A percentile compares a stretch with the other conserved stretches of the same genome.
Conservation (phyloP, 2,797 vertebrate genomes). For the Pelodytes ibericus region DNA sequence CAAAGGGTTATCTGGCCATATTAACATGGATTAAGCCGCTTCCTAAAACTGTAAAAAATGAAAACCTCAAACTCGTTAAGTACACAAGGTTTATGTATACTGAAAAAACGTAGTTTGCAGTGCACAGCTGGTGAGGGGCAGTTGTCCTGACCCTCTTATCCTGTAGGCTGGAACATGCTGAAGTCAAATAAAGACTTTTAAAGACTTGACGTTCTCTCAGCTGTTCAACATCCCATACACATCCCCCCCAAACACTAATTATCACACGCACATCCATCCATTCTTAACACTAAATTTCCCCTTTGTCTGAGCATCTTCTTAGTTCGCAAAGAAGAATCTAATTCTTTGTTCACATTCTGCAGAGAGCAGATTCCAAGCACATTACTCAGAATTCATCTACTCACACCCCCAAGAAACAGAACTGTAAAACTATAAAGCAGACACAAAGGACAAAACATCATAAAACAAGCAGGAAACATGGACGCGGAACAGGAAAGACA, state of each 20-base stretch:
- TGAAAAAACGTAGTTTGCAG: background rate
- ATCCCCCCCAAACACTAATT: constrained; percentile 24
- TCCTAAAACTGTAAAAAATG: constrained; percentile 38
- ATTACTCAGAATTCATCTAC: constrained; percentile 35
- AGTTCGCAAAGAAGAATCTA: constrained; percentile 30
- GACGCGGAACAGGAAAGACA: background rate
- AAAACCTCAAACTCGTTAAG: background rate
- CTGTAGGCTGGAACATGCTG: constrained; percentile 34
- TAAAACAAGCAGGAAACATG: background rate
- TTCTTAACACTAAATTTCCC: constrained; percentile 46
- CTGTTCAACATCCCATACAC: constrained; percentile 30
- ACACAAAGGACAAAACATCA: constrained; percentile 9
- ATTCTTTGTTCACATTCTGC: constrained; percentile 46
- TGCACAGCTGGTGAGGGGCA: constrained; percentile 29
- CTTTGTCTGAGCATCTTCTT: constrained; percentile 40
- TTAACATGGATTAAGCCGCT: constrained; percentile 30
- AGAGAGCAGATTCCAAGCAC: constrained; percentile 44
- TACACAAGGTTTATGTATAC: constrained; percentile 14
- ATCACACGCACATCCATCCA: constrained; percentile 43
- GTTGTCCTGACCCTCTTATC: constrained; percentile 33
- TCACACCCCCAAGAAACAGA: constrained; percentile 39
- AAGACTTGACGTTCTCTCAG: constrained; percentile 44
- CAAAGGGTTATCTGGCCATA: constrained; percentile 16
- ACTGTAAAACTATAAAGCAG: background rate
- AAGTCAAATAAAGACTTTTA: constrained; percentile 23